Conservation (phyloP, 2,888 invertebrate species). For the Lycophotia porphyrea region DNA sequence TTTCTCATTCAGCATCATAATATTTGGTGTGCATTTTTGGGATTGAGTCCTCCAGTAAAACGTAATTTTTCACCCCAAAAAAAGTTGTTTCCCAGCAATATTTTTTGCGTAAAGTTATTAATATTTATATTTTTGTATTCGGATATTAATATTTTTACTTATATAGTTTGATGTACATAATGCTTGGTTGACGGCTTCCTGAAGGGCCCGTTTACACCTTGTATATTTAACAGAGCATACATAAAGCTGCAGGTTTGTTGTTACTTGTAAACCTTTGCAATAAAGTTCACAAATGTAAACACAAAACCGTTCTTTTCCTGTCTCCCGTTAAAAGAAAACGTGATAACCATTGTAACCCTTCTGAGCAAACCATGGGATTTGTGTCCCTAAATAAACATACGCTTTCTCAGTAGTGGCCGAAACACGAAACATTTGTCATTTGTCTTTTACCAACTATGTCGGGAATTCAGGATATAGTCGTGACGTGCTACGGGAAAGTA, state of each 20-base stretch:
- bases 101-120: no score
- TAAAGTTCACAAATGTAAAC: conserved; percentile 49
- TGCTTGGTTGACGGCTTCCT: no score
- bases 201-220: no score
- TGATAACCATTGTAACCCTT: conserved; percentile 54
- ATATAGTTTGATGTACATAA: no score
- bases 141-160: no score
- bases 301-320: conserved; percentile 38
- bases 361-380: conserved; percentile 55
- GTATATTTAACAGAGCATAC: neutral
- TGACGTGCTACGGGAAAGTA: conserved; percentile 44
- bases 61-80: no score
- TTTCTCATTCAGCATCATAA: no score
- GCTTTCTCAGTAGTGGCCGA: conserved; percentile 39
- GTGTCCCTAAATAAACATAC: conserved; percentile 63
- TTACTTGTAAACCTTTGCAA: neutral
- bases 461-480: conserved; percentile 43
- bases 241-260: neutral
- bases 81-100: no score
- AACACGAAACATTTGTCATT: conserved; percentile 62
- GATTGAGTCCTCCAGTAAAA: no score
- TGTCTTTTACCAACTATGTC: conserved; percentile 43
- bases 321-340: conserved; percentile 40
- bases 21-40: no score
- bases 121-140: no score